Evolutionary conservation across 1,140 invertebrate genomes (phyloP), one percentile per base, ranked within the genome.

Genomic region (Nilaparvata lugens): DNA sequence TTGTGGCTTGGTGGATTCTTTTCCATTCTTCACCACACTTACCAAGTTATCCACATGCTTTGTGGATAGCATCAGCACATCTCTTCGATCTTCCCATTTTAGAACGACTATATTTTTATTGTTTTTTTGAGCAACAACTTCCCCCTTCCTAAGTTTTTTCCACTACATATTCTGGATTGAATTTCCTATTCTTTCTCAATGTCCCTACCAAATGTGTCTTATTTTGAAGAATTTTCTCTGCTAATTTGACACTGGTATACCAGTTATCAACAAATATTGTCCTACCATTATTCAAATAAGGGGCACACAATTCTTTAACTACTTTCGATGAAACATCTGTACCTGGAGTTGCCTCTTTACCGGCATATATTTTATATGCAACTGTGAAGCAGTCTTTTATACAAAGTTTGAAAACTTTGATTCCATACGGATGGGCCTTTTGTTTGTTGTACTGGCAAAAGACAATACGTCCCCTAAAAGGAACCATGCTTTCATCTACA

Each of bases 201-300:
- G 74, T 78, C 54, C 76, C 75, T 58, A 75, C 64, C 16, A 74
- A 65, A 72, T 78, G 71, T 5, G 74, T 78, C 63, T 77, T 65
- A 59, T 67, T 71, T 38, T 67, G 53, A 58, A 76, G 61, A 65
- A 76, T 63, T 64, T 64, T 62, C 58, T 73, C 56, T 60, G 74
- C 72, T 58, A 77, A 64, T 56, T 69, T 31, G 58, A 75, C 64
- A 65, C 74, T 75, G 24, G 71, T 73, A 62, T 73, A 75, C 64
- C 63, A 74, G 60, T 69, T 67, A 66, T 70, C 62, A 25, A 59
- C 58, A 61, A 48, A 68, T n/a, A 69, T 9, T 48, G 67, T 69
- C 53, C 66, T 62, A 40, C 67, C 71, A 58, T 62, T 64, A 62
- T 69, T 24, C 7, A 73, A 63, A 42, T 69, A 56, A 21, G 55